Evolutionary conservation across 1,140 invertebrate genomes (phyloP).

Genomic region (Neodiprion fabricii): DNA sequence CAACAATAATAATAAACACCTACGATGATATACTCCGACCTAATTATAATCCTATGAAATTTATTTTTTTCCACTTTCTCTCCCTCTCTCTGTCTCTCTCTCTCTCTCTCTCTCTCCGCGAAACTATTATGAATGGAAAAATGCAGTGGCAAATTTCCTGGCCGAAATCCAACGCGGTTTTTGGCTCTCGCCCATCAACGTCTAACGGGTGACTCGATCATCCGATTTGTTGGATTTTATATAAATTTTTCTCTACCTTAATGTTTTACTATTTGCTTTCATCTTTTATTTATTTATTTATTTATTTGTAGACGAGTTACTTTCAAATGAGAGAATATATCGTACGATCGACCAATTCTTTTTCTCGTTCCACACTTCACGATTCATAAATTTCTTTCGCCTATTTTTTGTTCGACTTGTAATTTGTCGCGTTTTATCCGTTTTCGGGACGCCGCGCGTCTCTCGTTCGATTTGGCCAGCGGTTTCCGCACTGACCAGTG

Average conservation of each 20-base stretch:
- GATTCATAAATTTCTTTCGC: too few species aligned
- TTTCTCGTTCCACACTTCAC: too few species aligned
- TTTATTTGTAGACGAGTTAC: not conserved
- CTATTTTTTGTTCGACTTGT: too few species aligned
- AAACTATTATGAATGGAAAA: slow-evolving; percentile 56
- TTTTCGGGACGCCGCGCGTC: too few species aligned
- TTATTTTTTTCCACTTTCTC: not conserved
- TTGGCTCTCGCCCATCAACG: slow-evolving; percentile 33
- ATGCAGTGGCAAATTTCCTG: slow-evolving; percentile 50
- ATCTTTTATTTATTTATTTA: slow-evolving; percentile 13
- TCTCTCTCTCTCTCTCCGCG: not conserved
- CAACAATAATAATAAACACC: not conserved
- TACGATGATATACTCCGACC: not conserved
- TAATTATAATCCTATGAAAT: not conserved
- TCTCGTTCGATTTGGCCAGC: too few species aligned
- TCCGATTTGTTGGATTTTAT: not conserved
- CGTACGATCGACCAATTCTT: too few species aligned
- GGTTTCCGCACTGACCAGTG: too few species aligned
- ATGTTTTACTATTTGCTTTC: not conserved
- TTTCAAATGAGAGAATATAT: too few species aligned
- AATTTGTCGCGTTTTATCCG: too few species aligned
- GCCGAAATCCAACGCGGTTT: slow-evolving; percentile 34
- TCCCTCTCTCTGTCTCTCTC: slow-evolving; percentile 7
- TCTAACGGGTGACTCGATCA: slow-evolving; percentile 11
- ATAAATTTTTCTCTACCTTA: not conserved